Percentiles rank a stretch among this genome's conserved stretches.
phyloP scores from a whole-genome alignment of 2,888 invertebrate genomes.

The Sipunculus nudus region DNA sequence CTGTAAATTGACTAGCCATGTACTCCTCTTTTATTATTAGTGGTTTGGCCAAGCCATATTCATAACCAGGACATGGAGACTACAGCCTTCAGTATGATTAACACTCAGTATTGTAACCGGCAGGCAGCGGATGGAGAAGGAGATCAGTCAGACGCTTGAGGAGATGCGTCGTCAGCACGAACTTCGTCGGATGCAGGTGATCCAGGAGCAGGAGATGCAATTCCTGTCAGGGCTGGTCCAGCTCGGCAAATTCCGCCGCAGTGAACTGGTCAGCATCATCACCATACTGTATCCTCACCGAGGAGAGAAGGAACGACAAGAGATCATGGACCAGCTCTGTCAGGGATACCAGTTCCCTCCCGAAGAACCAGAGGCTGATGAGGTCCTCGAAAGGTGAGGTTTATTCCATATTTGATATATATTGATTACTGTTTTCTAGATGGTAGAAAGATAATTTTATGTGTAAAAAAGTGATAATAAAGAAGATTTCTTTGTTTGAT shows the following conservation, averaged over 20 bases:
- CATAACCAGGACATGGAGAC: too few relatives aligned
- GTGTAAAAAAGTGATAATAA: too few relatives aligned
- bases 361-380: too few relatives aligned
- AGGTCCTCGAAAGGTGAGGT: too few relatives aligned
- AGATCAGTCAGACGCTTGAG: constrained; percentile 59
- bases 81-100: too few relatives aligned
- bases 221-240: constrained; percentile 60
- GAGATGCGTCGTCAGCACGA: constrained; percentile 55
- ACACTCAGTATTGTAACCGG: too few relatives aligned
- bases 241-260: constrained; percentile 51
- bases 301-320: constrained; percentile 48
- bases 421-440: constrained; percentile 43
- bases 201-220: constrained; percentile 62
- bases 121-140: constrained; percentile 59
- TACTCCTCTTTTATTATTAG: too few relatives aligned
- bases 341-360: constrained; percentile 44
- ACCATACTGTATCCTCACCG: constrained; percentile 57
- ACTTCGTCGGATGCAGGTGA: constrained; percentile 45
- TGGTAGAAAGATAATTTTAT: too few relatives aligned
- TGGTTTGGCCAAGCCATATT: too few relatives aligned
- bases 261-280: constrained; percentile 54
- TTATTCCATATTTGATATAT: too few relatives aligned
- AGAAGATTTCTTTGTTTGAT: too few relatives aligned
- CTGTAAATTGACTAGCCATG: too few relatives aligned
- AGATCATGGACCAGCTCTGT: constrained; percentile 49